Conservation (phyloP, 2,113 vertebrate species). For the Notarius quadriscutis region DNA sequence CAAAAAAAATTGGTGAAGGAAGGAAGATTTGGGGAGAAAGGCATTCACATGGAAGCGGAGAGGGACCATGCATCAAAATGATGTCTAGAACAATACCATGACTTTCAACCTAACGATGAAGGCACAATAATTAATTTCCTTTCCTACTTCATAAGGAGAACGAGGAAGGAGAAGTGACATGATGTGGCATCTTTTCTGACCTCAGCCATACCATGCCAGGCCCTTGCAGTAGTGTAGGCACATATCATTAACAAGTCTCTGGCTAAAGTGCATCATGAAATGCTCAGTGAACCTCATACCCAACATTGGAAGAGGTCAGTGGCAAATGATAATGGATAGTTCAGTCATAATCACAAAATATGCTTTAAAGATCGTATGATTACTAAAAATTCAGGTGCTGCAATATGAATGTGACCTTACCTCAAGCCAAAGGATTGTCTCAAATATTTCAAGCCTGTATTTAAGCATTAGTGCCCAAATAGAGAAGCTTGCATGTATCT, state of each 20-base stretch:
- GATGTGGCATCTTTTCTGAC: background rate
- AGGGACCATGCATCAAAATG: background rate
- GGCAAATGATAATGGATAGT: background rate
- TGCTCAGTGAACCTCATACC: background rate
- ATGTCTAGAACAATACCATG: background rate
- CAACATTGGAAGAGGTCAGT: background rate
- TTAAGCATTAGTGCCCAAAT: slow-evolving; percentile 53
- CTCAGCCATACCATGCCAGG: background rate
- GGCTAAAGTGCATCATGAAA: slow-evolving; percentile 9
- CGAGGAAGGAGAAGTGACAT: background rate
- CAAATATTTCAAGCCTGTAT: slow-evolving; percentile 74
- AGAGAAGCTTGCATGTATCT: slow-evolving; percentile 39
- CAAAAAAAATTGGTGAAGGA: background rate
- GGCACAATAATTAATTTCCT: slow-evolving; percentile 5
- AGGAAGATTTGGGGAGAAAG: background rate
- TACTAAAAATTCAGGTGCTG: slow-evolving; percentile 7
- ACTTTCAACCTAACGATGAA: background rate
- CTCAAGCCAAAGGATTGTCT: slow-evolving; percentile 12
- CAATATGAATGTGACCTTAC: slow-evolving; percentile 30
- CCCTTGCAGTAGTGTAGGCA: background rate
- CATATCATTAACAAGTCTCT: background rate
- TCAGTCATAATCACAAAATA: background rate
- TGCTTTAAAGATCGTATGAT: background rate
- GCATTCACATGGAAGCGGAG: slow-evolving; percentile 10
- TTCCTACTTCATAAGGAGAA: background rate